Evolutionary conservation across 2,797 vertebrate genomes (phyloP).

Genomic region (Setipinna tenuifilis): DNA sequence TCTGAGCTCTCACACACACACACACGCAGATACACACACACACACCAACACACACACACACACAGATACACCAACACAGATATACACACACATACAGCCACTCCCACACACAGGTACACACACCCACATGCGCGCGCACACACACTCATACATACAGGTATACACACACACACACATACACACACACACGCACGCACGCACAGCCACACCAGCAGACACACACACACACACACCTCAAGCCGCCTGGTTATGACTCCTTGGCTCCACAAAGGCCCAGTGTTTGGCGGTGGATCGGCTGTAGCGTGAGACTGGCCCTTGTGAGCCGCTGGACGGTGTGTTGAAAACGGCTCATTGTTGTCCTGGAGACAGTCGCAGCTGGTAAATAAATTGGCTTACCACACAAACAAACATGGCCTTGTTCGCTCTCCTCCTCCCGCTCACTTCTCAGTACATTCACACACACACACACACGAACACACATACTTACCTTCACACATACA

Average conservation of each 20-base stretch:
- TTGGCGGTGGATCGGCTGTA: not conserved
- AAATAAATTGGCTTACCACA: slow-evolving; percentile 57
- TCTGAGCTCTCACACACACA: no score
- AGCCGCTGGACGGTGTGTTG: not conserved
- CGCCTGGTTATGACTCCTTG: not conserved
- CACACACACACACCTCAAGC: not conserved
- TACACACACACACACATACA: no score
- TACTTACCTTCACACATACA: not conserved
- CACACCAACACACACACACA: no score
- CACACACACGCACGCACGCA: no score
- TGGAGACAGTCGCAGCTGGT: slow-evolving; percentile 58
- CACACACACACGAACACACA: not conserved
- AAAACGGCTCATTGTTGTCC: slow-evolving; percentile 58
- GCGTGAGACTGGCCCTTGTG: not conserved
- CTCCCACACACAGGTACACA: no score
- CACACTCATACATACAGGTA: no score
- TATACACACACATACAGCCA: no score
- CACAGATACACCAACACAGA: no score
- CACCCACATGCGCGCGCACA: no score
- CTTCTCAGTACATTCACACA: not conserved
- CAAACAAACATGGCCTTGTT: slow-evolving; percentile 64
- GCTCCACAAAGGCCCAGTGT: slow-evolving; percentile 13
- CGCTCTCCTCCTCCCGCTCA: slow-evolving; percentile 5
- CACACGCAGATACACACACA: no score
- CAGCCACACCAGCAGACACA: not conserved